phyloP scores from a whole-genome alignment of 1,140 invertebrate species.

The Drosophila burlai region DNA sequence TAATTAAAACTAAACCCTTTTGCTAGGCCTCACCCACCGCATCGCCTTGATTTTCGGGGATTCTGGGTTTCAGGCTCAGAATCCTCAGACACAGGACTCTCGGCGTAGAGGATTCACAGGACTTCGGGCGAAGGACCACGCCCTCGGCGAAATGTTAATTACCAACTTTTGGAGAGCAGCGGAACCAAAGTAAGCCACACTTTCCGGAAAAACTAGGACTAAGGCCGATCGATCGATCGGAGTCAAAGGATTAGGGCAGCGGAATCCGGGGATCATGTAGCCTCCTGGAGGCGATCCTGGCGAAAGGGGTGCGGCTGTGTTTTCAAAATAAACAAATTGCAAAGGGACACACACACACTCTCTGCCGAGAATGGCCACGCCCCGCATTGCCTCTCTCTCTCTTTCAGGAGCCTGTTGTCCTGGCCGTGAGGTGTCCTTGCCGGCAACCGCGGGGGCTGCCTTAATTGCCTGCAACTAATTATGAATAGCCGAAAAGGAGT shows the following conservation, averaged over 20 bases:
- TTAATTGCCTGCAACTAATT: conserved; percentile 83
- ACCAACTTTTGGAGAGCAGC: conserved; percentile 63
- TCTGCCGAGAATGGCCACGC: conserved; percentile 28
- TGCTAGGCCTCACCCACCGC: conserved; percentile 13
- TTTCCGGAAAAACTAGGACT: conserved; percentile 71
- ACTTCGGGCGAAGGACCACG: conserved; percentile 15
- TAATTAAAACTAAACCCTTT: conserved; percentile 65
- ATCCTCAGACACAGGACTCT: not conserved
- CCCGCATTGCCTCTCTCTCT: not conserved
- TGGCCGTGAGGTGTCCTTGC: conserved; percentile 52
- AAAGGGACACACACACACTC: conserved; percentile 40
- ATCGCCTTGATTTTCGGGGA: conserved; percentile 8
- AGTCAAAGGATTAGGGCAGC: conserved; percentile 74
- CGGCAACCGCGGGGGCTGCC: conserved; percentile 64
- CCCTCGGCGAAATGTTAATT: conserved; percentile 67
- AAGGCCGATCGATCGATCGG: conserved; percentile 41
- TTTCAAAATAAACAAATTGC: conserved; percentile 83
- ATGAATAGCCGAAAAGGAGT: conserved; percentile 77
- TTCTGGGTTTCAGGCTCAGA: not conserved
- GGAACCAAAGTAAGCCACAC: conserved; percentile 82
- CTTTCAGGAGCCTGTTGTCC: not conserved
- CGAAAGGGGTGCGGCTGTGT: conserved; percentile 79
- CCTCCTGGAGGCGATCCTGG: conserved; percentile 10
- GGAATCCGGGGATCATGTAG: conserved; percentile 43
- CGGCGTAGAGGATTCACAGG: not conserved